Percentiles rank a stretch among this genome's conserved stretches.
Conservation (phyloP, 1,140 invertebrate genomes). For the Diploscapter pachys region DNA sequence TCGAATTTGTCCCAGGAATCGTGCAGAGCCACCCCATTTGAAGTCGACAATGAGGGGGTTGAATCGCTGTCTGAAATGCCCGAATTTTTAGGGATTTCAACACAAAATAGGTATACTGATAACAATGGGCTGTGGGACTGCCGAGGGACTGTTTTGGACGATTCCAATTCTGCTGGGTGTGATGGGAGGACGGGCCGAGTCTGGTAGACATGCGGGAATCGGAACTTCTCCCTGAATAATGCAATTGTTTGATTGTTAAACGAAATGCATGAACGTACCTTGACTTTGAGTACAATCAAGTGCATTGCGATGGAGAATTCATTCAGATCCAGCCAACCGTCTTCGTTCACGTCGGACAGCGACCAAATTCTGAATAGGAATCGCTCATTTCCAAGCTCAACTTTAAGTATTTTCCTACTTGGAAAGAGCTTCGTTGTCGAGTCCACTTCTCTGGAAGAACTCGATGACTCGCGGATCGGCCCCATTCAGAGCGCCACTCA, state of each 20-base stretch:
- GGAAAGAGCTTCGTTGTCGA: slow-evolving; percentile 20
- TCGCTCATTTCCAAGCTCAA: neutral
- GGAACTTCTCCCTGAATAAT: slow-evolving; percentile 32
- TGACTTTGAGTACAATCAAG: slow-evolving; percentile 68
- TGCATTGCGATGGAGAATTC: slow-evolving; percentile 98
- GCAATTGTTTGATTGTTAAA: neutral
- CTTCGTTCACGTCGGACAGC: slow-evolving; percentile 87
- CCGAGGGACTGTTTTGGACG: too few species aligned
- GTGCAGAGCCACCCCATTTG: too few species aligned
- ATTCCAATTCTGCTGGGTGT: slow-evolving; percentile 8
- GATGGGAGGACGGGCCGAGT: slow-evolving; percentile 22
- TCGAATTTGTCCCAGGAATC: too few species aligned
- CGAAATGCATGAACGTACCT: slow-evolving; percentile 16
- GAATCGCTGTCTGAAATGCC: too few species aligned
- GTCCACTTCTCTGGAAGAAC: slow-evolving; percentile 28
- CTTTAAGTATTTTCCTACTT: neutral
- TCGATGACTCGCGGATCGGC: slow-evolving; percentile 35
- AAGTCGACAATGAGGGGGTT: too few species aligned
- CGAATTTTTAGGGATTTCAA: too few species aligned
- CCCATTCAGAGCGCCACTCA: slow-evolving; percentile 27
- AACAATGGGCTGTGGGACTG: too few species aligned
- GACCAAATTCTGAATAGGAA: slow-evolving; percentile 74
- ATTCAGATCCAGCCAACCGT: slow-evolving; percentile 86
- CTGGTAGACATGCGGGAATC: slow-evolving; percentile 28
- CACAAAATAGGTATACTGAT: too few species aligned